These are phyloP conservation scores for Saguinus oedipus DNA, from an alignment of 2,797 vertebrate species.

Conservation along the genomic window DNA sequence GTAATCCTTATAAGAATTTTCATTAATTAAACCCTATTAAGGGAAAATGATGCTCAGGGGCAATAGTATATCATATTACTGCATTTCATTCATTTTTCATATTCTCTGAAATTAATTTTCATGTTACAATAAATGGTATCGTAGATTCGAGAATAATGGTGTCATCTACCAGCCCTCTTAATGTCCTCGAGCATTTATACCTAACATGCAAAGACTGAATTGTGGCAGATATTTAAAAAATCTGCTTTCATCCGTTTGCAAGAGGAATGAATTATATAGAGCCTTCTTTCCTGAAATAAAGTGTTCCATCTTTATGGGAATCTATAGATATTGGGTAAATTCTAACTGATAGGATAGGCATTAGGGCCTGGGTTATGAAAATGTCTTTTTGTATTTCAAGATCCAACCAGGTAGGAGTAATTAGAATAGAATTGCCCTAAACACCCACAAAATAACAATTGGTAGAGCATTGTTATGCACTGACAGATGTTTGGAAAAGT, in stretches of 20 bases:
- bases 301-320: background rate
- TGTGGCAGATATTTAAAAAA: background rate
- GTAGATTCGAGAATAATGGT: background rate
- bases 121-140: background rate
- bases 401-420: background rate
- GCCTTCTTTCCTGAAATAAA: background rate
- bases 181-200: background rate
- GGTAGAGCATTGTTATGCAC: background rate
- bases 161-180: background rate
- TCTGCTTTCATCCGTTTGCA: background rate
- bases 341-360: background rate
- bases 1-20: background rate
- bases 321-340: background rate
- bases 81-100: background rate
- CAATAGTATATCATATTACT: background rate
- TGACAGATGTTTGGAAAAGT: constrained; percentile 3
- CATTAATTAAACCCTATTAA: constrained; percentile 25
- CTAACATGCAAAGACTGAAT: background rate
- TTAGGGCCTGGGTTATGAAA: background rate
- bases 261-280: background rate
- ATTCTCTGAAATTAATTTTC: constrained; percentile 11
- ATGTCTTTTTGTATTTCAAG: background rate
- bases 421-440: background rate
- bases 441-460: background rate
- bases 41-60: background rate